A percentile compares a stretch with the other conserved stretches of the same genome.
Conservation (phyloP, 2,113 vertebrate species). For the Chamaea fasciata region DNA sequence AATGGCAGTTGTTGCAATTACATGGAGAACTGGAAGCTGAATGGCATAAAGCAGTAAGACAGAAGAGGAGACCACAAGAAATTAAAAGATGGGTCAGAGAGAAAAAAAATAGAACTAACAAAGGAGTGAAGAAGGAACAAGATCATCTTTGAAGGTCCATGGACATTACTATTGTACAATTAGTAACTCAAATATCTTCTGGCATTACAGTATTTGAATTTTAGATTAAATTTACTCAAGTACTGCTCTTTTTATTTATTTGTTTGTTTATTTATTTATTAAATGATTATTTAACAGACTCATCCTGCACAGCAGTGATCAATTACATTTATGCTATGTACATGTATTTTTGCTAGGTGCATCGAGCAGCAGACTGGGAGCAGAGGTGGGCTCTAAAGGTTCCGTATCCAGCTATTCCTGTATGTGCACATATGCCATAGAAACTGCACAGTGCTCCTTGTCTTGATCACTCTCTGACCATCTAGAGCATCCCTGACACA, state of each 20-base stretch:
- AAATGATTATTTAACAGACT: background rate
- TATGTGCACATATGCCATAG: fast-evolving
- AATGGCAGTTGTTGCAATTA: background rate
- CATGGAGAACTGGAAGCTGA: background rate
- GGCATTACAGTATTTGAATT: background rate
- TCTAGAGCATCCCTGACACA: background rate
- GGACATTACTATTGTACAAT: background rate
- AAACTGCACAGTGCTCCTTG: background rate
- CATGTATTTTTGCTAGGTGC: background rate
- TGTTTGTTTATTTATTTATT: too few relatives aligned
- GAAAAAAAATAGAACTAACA: background rate
- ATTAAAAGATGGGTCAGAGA: background rate
- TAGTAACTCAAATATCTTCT: background rate
- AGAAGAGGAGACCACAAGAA: background rate
- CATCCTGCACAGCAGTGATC: background rate
- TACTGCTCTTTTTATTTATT: fast-evolving
- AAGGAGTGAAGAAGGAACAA: background rate
- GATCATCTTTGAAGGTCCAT: background rate
- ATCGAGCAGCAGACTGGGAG: background rate
- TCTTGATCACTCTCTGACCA: background rate
- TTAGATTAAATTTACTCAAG: background rate
- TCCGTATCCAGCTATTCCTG: background rate
- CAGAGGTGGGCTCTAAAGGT: background rate
- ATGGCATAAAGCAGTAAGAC: background rate
- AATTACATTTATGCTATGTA: background rate